Conservation (phyloP, 2,113 vertebrate genomes). For the Phrynosoma platyrhinos region DNA sequence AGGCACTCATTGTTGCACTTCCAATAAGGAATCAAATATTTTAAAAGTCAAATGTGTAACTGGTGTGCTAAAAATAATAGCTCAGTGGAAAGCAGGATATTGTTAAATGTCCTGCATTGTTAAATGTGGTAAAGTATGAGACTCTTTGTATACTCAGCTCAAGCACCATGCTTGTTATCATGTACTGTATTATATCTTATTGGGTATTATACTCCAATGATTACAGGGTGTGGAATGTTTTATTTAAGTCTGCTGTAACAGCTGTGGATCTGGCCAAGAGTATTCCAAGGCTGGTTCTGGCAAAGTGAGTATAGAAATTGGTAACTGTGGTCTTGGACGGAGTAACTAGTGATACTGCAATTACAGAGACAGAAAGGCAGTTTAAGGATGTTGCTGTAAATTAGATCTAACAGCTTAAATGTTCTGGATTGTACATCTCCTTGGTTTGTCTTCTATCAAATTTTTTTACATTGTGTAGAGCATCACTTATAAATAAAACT, state of each 20-base stretch:
- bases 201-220: background rate
- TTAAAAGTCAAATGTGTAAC: background rate
- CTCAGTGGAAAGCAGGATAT: background rate
- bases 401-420: background rate
- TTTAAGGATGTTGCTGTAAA: background rate
- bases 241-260: background rate
- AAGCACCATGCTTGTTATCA: background rate
- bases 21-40: background rate
- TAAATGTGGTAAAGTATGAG: background rate
- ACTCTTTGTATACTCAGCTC: background rate
- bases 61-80: background rate
- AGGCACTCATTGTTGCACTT: too few relatives aligned
- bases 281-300: background rate
- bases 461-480: background rate
- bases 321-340: background rate
- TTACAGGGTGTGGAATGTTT: background rate
- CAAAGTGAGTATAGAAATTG: slow-evolving; percentile 1
- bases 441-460: background rate
- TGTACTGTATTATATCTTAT: background rate
- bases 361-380: background rate
- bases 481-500: background rate
- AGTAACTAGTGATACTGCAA: background rate
- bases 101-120: too few relatives aligned
- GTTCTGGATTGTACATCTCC: background rate
- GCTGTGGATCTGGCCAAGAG: background rate